Base-by-base conservation (phyloP, 2,888 invertebrate genomes). In the Latrodectus hesperus region DNA sequence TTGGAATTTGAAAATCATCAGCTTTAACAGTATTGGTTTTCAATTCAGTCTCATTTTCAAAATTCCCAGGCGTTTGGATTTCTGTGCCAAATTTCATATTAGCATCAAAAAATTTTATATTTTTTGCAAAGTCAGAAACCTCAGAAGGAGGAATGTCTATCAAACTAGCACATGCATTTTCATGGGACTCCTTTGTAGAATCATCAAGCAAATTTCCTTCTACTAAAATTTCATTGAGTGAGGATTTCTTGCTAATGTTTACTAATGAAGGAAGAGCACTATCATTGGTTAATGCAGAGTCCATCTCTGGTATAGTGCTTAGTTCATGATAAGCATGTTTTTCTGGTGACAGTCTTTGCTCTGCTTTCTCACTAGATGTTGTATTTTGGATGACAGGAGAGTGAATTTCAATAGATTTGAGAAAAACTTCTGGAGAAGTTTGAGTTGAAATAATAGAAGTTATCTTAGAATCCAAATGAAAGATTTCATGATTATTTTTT, bases 221-320 rank as follows among this genome's bases (percentile, higher is more conserved):
- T 0, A 65, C 53, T 12, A 10, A 12, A 38, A 38, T 74, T 52
- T 26, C 49, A 8, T 9, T 11, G 14, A 55, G 38, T 64, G 67
- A 81, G 22, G 65, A 11, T 65, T 60, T 68, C 26, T 64, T 49
- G 51, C 55, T 78, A 1, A 9, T 12, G 26, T 70, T 26, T 26
- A 52, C 8, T 60, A n/a, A 60, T 17, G 67, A 51, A 6, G 67
- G 70, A 6, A 4, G 4, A 17, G 17, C 17, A 17, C 64, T 55
- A n/a, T 78, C 75, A 52, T 82, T 71, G 1, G 88, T 83, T 22
- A 83, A 60, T 17, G 74, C 83, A 0, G 88, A 88, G 75, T 88
- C 88, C 65, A 83, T 71, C 53, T 88, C 88, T 26, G 52, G 78
- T 22, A 88, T 88, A 11, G 88, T 88, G 78, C 88, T 88, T n/a